These are phyloP conservation scores for Oopsacas minuta DNA, from an alignment of 37 sponge, comb jelly and placozoan species.

Conservation along the genomic window DNA sequence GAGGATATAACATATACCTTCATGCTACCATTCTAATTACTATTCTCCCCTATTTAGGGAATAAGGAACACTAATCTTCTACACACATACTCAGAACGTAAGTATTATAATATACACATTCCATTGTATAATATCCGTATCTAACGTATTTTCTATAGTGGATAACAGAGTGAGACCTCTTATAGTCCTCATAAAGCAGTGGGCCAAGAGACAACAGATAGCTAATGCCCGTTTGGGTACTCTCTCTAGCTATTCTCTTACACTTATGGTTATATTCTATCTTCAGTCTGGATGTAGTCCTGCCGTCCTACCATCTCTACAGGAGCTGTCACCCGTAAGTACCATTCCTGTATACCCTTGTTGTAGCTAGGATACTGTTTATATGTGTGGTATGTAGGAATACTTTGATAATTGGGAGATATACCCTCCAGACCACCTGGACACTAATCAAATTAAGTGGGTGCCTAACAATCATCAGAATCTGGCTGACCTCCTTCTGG, in stretches of 20 bases:
- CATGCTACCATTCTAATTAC: neutral
- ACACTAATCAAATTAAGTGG: neutral
- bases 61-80: neutral
- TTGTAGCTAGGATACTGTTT: neutral
- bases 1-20: too few relatives aligned
- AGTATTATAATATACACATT: neutral
- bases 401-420: neutral
- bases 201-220: conserved; percentile 27
- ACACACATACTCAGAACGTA: neutral
- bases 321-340: neutral
- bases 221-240: conserved; percentile 22
- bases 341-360: neutral
- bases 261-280: conserved; percentile 26
- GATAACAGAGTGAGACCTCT: conserved; percentile 24
- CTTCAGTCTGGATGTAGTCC: conserved; percentile 24
- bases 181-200: conserved; percentile 19
- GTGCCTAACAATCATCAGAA: neutral
- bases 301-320: conserved; percentile 23
- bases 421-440: neutral
- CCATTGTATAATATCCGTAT: neutral
- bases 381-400: neutral
- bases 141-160: conserved; percentile 7
- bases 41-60: neutral
- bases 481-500: neutral
- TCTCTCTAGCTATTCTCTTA: conserved; percentile 23